Percentiles rank a stretch among this genome's conserved stretches.
Evolutionary conservation across 2,888 invertebrate species (phyloP).

Genomic region (Ceramica pisi): DNA sequence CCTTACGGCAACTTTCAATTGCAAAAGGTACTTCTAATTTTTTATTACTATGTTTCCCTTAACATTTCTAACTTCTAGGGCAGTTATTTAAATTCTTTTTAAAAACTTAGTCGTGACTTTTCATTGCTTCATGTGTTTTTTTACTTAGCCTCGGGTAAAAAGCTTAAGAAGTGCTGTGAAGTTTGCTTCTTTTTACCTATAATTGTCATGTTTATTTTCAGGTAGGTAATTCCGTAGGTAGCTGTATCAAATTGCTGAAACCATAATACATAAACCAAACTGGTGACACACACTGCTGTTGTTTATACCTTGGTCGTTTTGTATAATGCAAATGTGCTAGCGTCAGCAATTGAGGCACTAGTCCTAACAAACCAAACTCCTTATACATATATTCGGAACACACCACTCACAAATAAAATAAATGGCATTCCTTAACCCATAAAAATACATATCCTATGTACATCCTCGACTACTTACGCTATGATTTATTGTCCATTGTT

Average conservation of each 20-base stretch:
- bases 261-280: background rate
- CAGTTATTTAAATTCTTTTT: constrained; percentile 25
- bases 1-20: constrained; percentile 90
- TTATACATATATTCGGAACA: background rate
- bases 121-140: background rate
- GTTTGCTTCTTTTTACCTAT: background rate
- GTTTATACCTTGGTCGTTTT: background rate
- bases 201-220: background rate
- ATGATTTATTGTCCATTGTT: constrained; percentile 12
- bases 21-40: constrained; percentile 79
- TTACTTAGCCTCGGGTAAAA: constrained; percentile 6
- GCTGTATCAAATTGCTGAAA: background rate
- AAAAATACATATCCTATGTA: constrained; percentile 20
- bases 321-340: background rate
- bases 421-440: constrained; percentile 22
- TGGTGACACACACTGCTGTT: background rate
- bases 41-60: constrained; percentile 29
- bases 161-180: background rate
- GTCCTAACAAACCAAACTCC: constrained; percentile 11
- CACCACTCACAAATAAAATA: constrained; percentile 31
- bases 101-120: constrained; percentile 8
- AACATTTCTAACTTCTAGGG: background rate
- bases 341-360: constrained; percentile 8
- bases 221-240: background rate
- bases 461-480: background rate